Percentiles rank a stretch among this genome's conserved stretches.
These are phyloP conservation scores for Chrysaora quinquecirrha DNA, from an alignment of 30 jellyfish, hydroid and myxozoan species.

Conservation along the genomic window DNA sequence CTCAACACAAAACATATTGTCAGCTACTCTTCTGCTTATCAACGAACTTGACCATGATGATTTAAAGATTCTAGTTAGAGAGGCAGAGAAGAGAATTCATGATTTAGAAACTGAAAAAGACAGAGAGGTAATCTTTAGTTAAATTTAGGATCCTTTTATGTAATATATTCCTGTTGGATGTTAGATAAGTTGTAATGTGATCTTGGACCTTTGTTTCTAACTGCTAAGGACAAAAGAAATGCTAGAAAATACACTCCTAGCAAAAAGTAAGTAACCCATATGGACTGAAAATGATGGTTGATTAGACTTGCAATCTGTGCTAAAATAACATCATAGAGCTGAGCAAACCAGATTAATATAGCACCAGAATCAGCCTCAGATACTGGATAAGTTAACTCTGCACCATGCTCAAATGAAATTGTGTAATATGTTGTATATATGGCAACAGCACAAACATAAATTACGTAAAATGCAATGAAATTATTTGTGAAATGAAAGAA, in stretches of 20 bases:
- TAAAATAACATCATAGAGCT: slow-evolving; percentile 29
- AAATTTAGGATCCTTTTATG: too few species aligned
- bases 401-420: slow-evolving; percentile 84
- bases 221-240: neutral
- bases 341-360: slow-evolving; percentile 55
- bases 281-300: neutral
- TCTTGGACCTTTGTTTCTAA: neutral
- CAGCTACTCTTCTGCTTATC: neutral
- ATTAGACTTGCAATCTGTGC: slow-evolving; percentile 34
- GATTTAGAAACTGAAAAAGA: neutral
- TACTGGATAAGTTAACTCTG: slow-evolving; percentile 71
- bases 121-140: neutral
- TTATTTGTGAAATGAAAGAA: slow-evolving; percentile 23
- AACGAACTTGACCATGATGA: slow-evolving; percentile 1
- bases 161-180: too few species aligned
- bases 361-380: slow-evolving; percentile 65
- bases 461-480: slow-evolving; percentile 16
- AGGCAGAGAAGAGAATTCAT: neutral
- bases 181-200: too few species aligned
- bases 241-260: neutral
- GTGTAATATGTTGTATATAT: slow-evolving; percentile 71
- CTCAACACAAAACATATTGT: neutral
- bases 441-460: slow-evolving; percentile 14
- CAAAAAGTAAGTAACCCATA: neutral
- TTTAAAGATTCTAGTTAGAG: neutral